These are phyloP conservation scores for Harpalus rubripes DNA, from an alignment of 2,888 invertebrate species.

Conservation along the genomic window DNA sequence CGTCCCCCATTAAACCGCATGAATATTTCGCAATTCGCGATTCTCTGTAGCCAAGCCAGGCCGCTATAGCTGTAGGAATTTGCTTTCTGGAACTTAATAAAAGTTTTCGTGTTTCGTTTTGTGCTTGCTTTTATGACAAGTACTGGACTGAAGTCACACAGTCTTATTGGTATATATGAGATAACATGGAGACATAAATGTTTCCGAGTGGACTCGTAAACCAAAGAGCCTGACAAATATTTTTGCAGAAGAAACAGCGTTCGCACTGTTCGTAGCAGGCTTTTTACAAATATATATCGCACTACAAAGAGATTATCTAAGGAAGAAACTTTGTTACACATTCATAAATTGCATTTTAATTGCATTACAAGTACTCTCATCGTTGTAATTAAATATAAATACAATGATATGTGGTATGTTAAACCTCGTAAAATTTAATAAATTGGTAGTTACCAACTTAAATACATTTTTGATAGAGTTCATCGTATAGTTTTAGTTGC, in stretches of 20 bases:
- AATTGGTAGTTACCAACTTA: neutral
- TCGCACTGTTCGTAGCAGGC: neutral
- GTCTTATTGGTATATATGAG: constrained; percentile 54
- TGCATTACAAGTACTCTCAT: neutral
- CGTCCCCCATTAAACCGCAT: constrained; percentile 7
- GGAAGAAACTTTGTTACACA: neutral
- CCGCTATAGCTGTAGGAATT: constrained; percentile 21
- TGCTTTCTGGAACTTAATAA: constrained; percentile 50
- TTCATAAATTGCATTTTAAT: neutral
- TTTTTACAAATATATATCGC: neutral
- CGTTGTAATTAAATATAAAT: neutral
- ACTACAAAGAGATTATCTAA: neutral
- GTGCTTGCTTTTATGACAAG: constrained; percentile 56
- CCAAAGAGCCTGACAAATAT: constrained; percentile 40
- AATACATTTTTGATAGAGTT: neutral
- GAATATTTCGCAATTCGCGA: neutral
- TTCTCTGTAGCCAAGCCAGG: neutral
- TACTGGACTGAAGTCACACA: constrained; percentile 31
- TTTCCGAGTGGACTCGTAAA: constrained; percentile 55
- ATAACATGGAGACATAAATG: constrained; percentile 45
- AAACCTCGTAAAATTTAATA: neutral
- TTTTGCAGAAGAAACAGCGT: neutral
- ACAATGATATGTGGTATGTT: neutral
- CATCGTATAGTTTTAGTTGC: constrained; percentile 9
- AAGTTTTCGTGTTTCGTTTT: constrained; percentile 55